A percentile compares a stretch with the other conserved stretches of the same genome.
These are phyloP conservation scores for Procambarus virginalis DNA, from an alignment of 1,140 invertebrate species.

Conservation along the genomic window DNA sequence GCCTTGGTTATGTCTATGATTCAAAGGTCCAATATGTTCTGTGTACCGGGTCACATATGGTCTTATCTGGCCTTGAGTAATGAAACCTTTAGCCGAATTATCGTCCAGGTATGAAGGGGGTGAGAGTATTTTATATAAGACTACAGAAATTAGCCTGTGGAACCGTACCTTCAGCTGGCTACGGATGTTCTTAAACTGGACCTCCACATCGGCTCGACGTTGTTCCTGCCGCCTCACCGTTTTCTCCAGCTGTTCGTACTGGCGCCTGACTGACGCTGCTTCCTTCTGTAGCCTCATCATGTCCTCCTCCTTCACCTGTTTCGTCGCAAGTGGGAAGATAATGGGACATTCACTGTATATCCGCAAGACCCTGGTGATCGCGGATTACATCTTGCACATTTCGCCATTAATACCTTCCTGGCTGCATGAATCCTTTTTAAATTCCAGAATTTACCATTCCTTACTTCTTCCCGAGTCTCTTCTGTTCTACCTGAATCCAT, in stretches of 20 bases:
- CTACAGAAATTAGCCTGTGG: too few relatives aligned
- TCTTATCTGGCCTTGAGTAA: too few relatives aligned
- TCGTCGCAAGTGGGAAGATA: neutral
- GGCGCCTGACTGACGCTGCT: slow-evolving; percentile 16
- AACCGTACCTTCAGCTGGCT: slow-evolving; percentile 47
- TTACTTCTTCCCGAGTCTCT: neutral
- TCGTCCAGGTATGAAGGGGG: too few relatives aligned
- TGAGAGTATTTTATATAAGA: too few relatives aligned
- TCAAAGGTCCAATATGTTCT: too few relatives aligned
- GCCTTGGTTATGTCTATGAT: too few relatives aligned
- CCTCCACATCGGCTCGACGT: slow-evolving; percentile 25
- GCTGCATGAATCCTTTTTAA: neutral
- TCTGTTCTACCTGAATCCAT: too few relatives aligned
- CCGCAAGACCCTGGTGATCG: too few relatives aligned
- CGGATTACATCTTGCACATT: too few relatives aligned
- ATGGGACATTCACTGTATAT: neutral
- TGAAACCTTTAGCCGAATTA: too few relatives aligned
- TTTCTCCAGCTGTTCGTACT: slow-evolving; percentile 61
- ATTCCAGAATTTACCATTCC: neutral
- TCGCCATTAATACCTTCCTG: too few relatives aligned
- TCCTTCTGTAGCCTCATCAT: slow-evolving; percentile 45
- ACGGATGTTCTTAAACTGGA: slow-evolving; percentile 49
- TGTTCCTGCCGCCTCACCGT: slow-evolving; percentile 50
- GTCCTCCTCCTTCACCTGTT: slow-evolving; percentile 52
- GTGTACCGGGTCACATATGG: too few relatives aligned